These are phyloP conservation scores for Oncorhynchus gorbuscha DNA, from an alignment of 2,113 vertebrate species.

Conservation along the genomic window DNA sequence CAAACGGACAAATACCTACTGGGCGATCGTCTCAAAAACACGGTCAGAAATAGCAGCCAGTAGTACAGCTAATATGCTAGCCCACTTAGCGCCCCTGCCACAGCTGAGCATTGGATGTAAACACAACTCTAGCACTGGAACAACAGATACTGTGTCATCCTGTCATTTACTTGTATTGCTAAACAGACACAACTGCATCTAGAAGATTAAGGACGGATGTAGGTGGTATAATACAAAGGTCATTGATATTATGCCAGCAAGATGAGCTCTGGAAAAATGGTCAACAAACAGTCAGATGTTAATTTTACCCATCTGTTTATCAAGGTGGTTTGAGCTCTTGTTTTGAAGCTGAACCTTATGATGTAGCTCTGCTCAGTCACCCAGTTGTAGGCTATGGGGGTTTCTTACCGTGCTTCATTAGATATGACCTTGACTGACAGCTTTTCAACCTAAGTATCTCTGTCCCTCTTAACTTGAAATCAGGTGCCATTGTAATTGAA, in stretches of 20 bases:
- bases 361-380: not conserved
- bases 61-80: constrained; percentile 19
- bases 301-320: not conserved
- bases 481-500: constrained; percentile 5
- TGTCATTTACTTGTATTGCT: not conserved
- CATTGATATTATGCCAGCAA: not conserved
- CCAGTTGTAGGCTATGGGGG: not conserved
- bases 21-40: constrained; percentile 49
- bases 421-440: not conserved
- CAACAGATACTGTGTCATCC: constrained; percentile 1
- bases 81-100: constrained; percentile 12
- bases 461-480: not conserved
- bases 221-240: constrained; percentile 14
- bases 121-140: not conserved
- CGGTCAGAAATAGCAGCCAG: constrained; percentile 52
- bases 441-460: not conserved
- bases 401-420: not conserved
- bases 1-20: constrained; percentile 38
- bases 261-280: not conserved
- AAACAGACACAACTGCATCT: constrained; percentile 2
- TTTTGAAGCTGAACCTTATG: not conserved
- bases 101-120: constrained; percentile 1
- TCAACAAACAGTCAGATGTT: not conserved
- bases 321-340: no score
- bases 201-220: not conserved